Conservation (phyloP, 2,113 vertebrate species). For the Geococcyx californianus region DNA sequence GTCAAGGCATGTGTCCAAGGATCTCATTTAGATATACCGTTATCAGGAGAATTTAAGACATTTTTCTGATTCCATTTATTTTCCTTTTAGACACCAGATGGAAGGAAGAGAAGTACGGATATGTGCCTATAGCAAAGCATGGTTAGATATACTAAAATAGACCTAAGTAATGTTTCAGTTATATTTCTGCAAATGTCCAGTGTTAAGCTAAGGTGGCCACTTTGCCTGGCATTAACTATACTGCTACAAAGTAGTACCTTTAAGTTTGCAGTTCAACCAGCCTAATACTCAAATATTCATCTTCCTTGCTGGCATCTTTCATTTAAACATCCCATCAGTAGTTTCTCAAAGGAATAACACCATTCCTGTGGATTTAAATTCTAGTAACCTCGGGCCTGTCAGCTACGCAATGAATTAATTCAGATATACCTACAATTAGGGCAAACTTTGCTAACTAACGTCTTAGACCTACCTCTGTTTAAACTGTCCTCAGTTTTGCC, state of each 20-base stretch:
- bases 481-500: neutral
- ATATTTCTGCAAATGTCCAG: neutral
- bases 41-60: neutral
- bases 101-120: neutral
- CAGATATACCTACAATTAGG: neutral
- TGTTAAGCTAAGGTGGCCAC: neutral
- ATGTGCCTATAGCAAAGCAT: neutral
- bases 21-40: constrained; percentile 21
- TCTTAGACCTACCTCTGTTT: neutral
- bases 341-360: neutral
- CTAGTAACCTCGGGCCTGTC: neutral
- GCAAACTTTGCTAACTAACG: neutral
- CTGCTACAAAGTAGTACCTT: neutral
- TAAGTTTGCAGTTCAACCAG: neutral
- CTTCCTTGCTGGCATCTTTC: neutral
- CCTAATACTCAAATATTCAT: neutral
- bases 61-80: constrained; percentile 35
- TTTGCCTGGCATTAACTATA: neutral
- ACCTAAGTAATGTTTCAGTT: neutral
- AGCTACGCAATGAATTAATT: neutral
- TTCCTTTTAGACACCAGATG: neutral
- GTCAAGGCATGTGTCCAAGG: neutral
- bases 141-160: neutral
- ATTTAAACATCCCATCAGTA: neutral
- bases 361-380: neutral